Evolutionary conservation across 1,140 invertebrate genomes (phyloP).

Genomic region (Drosophila oshimai): DNA sequence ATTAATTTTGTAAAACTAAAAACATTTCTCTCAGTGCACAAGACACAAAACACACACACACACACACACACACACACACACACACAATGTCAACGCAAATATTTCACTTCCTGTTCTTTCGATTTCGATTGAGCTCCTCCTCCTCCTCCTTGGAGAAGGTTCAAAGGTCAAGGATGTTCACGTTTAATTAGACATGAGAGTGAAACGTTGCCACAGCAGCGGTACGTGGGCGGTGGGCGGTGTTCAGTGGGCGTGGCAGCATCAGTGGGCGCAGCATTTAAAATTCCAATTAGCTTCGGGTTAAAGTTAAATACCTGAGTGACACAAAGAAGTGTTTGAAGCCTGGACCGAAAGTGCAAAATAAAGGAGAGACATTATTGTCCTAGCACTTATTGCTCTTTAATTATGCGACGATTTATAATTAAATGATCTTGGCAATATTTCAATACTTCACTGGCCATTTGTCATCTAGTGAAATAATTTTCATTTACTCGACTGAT

Average conservation of each 20-base stretch:
- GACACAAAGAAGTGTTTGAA: conserved; percentile 44
- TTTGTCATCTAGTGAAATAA: conserved; percentile 17
- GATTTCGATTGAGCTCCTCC: no score
- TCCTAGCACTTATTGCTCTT: conserved; percentile 25
- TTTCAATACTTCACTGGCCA: conserved; percentile 21
- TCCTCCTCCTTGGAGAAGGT: conserved; percentile 7
- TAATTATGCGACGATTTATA: conserved; percentile 35
- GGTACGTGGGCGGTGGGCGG: conserved; percentile 13
- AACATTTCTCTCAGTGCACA: background rate
- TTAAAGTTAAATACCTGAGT: conserved; percentile 44
- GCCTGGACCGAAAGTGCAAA: background rate
- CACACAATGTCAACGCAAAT: conserved; percentile 69
- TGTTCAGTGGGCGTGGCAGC: background rate
- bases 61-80: background rate
- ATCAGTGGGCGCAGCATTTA: conserved; percentile 26
- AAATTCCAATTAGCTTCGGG: conserved; percentile 47
- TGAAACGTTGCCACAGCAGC: conserved; percentile 5
- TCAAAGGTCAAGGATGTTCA: conserved; percentile 72
- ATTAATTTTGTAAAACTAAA: no score
- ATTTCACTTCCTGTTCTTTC: conserved; percentile 68
- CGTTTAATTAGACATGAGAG: conserved; percentile 61
- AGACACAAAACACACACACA: background rate
- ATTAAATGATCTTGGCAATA: conserved; percentile 34
- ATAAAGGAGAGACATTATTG: background rate
- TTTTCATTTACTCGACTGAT: conserved; percentile 15